These are phyloP conservation scores for Rostratula benghalensis DNA, from an alignment of 2,113 vertebrate genomes.

Conservation along the genomic window DNA sequence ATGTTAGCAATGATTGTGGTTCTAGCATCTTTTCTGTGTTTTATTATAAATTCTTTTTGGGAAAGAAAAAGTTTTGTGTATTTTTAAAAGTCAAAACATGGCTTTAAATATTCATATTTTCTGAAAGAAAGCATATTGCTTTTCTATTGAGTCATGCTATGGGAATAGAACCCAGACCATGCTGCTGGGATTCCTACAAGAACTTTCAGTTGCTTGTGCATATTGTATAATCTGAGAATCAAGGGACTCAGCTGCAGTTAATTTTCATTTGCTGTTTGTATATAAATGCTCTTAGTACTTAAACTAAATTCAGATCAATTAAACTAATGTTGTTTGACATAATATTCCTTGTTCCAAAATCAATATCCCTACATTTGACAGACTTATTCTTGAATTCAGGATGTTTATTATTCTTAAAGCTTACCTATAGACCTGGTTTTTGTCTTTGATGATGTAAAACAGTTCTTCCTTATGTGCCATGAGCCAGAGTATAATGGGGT, in stretches of 20 bases:
- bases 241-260: slow-evolving; percentile 79
- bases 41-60: slow-evolving; percentile 65
- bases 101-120: slow-evolving; percentile 72
- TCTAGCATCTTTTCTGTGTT: slow-evolving; percentile 19
- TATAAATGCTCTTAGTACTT: slow-evolving; percentile 86
- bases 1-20: neutral
- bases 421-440: slow-evolving; percentile 86
- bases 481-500: slow-evolving; percentile 75
- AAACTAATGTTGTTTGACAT: slow-evolving; percentile 85
- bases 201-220: slow-evolving; percentile 45
- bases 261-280: slow-evolving; percentile 83
- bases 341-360: slow-evolving; percentile 85
- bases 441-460: slow-evolving; percentile 85
- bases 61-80: slow-evolving; percentile 74
- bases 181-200: slow-evolving; percentile 33
- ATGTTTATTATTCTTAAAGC: slow-evolving; percentile 88
- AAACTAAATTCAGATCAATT: slow-evolving; percentile 86
- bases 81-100: slow-evolving; percentile 79
- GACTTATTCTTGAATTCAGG: slow-evolving; percentile 82
- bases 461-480: slow-evolving; percentile 76
- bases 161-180: slow-evolving; percentile 65
- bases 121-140: slow-evolving; percentile 83
- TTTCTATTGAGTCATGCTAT: slow-evolving; percentile 53
- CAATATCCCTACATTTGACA: slow-evolving; percentile 83
- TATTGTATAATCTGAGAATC: slow-evolving; percentile 66